Conservation (phyloP, 2,113 vertebrate genomes). For the Bos javanicus region DNA sequence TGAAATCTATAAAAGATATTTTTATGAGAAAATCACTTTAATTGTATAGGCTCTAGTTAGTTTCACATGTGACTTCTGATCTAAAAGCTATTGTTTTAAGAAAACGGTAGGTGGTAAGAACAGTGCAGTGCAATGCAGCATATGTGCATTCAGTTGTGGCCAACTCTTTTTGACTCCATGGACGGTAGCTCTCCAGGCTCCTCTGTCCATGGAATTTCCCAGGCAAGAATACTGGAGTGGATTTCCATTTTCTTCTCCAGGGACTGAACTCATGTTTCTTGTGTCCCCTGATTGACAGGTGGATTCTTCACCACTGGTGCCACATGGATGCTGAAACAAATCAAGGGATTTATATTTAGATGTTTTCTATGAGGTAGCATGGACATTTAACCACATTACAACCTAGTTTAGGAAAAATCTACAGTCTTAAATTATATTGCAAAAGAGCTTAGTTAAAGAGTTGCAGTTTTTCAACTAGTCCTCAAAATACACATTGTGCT, state of each 20-base stretch:
- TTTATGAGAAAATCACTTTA: background rate
- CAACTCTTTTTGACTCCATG: fast-evolving
- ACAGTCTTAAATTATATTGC: background rate
- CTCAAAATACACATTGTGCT: background rate
- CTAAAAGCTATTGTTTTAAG: background rate
- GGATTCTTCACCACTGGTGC: background rate
- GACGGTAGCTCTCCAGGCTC: background rate
- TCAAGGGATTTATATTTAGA: background rate
- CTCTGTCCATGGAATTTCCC: background rate
- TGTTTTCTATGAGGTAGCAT: background rate
- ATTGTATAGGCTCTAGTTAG: background rate
- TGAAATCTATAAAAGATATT: background rate
- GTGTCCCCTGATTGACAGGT: background rate
- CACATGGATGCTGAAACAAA: background rate
- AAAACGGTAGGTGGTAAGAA: background rate
- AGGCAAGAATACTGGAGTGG: background rate
- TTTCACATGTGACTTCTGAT: no score
- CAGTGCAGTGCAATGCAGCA: background rate
- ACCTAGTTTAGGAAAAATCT: background rate
- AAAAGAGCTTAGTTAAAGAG: background rate
- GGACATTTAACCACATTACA: background rate
- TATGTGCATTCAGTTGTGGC: fast-evolving
- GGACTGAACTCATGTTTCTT: background rate
- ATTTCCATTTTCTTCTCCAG: background rate
- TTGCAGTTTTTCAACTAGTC: no score